Evolutionary conservation across 2,888 invertebrate species (phyloP).

Genomic region (Azorinus chamasolen): DNA sequence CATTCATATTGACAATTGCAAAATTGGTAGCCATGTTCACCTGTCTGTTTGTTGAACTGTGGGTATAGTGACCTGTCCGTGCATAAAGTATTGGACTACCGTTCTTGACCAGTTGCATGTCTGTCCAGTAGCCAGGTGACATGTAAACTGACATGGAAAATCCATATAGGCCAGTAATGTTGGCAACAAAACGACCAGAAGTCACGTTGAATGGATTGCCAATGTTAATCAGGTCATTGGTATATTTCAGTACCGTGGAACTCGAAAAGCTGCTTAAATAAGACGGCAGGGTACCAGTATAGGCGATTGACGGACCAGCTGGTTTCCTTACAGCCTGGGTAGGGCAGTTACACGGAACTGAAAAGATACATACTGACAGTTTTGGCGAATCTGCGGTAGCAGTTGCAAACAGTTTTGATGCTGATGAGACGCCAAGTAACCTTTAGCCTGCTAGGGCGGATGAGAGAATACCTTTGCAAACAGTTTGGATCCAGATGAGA

Average conservation of each 20-base stretch:
- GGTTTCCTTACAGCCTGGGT: background rate
- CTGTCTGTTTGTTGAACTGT: constrained; percentile 23
- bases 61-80: constrained; percentile 36
- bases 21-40: constrained; percentile 53
- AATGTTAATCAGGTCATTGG: constrained; percentile 44
- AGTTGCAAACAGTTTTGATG: too few species aligned
- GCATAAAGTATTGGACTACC: constrained; percentile 37
- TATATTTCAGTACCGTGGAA: constrained; percentile 43
- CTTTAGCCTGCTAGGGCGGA: too few species aligned
- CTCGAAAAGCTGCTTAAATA: constrained; percentile 30
- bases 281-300: constrained; percentile 39
- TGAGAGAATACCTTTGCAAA: too few species aligned
- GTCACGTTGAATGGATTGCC: constrained; percentile 34
- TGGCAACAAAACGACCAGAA: constrained; percentile 42
- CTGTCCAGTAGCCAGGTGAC: constrained; percentile 31
- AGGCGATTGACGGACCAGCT: constrained; percentile 32
- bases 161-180: constrained; percentile 45
- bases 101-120: constrained; percentile 47
- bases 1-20: constrained; percentile 30
- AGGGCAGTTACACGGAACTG: constrained; percentile 36
- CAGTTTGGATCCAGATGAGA: too few species aligned
- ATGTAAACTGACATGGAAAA: constrained; percentile 43
- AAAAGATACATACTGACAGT: constrained; percentile 15
- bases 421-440: too few species aligned
- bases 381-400: too few species aligned